Conservation (phyloP, 2,888 invertebrate species). For the Acrobasis suavella region DNA sequence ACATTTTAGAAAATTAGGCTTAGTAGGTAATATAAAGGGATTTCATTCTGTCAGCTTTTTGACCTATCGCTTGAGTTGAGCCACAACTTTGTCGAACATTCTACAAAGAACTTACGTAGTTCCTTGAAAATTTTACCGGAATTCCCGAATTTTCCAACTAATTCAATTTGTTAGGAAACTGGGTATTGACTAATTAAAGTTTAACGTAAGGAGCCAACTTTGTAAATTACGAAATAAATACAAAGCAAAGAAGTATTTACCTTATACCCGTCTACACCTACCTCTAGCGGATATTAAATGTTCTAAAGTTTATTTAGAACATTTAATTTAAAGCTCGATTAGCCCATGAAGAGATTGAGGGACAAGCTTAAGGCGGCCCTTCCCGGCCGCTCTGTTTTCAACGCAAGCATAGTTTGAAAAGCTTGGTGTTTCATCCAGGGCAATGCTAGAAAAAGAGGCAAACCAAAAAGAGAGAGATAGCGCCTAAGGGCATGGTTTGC, state of each 20-base stretch:
- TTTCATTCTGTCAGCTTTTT: neutral
- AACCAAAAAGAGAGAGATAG: too few relatives aligned
- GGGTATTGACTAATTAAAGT: constrained; percentile 17
- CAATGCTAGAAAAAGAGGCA: too few relatives aligned
- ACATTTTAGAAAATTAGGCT: too few relatives aligned
- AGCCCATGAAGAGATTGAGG: too few relatives aligned
- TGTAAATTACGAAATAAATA: constrained; percentile 35
- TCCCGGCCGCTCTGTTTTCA: too few relatives aligned
- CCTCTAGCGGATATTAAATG: neutral
- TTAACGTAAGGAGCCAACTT: constrained; percentile 13
- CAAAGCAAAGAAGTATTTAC: constrained; percentile 25
- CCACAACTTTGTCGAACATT: neutral
- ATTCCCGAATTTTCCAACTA: constrained; percentile 9
- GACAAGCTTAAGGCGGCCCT: too few relatives aligned
- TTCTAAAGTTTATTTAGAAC: too few relatives aligned
- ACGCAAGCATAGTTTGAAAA: too few relatives aligned
- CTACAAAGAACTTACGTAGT: neutral
- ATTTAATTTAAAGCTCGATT: too few relatives aligned
- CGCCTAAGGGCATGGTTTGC: too few relatives aligned
- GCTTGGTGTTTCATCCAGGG: too few relatives aligned
- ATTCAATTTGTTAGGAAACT: constrained; percentile 15
- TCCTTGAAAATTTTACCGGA: constrained; percentile 4
- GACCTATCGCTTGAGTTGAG: neutral
- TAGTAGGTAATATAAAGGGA: too few relatives aligned
- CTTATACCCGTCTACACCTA: neutral